Percentiles rank a stretch among this genome's conserved stretches.
phyloP scores from a whole-genome alignment of 2,888 invertebrate species.

The Volucella zonaria region DNA sequence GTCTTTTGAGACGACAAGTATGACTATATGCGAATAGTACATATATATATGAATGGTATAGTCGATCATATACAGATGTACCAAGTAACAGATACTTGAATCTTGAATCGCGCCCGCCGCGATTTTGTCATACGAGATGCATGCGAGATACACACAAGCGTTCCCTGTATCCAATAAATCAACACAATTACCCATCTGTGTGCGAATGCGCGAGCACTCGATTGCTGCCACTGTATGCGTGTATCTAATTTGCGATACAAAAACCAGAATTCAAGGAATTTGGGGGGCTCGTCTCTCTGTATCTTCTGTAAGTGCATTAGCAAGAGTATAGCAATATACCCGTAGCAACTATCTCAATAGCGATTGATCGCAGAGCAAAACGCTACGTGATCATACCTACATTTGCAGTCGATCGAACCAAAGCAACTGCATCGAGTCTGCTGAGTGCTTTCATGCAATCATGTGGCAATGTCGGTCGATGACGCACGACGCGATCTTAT shows the following conservation, averaged over 20 bases:
- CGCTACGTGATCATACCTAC: conserved; percentile 64
- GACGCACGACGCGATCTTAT: conserved; percentile 61
- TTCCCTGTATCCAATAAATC: conserved; percentile 35
- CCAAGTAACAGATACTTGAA: conserved; percentile 32
- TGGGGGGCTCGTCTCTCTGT: conserved; percentile 68
- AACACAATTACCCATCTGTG: neutral
- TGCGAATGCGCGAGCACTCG: neutral
- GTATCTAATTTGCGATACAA: conserved; percentile 62
- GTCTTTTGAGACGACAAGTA: conserved; percentile 27
- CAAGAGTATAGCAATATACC: neutral
- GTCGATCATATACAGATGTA: conserved; percentile 1
- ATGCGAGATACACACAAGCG: conserved; percentile 16
- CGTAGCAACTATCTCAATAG: neutral
- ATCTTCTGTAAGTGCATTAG: conserved; percentile 63
- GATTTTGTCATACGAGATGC: neutral
- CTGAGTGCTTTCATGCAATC: conserved; percentile 29
- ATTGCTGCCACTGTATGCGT: conserved; percentile 15
- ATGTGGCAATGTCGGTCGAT: conserved; percentile 70
- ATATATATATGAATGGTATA: neutral
- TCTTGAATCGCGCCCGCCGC: neutral
- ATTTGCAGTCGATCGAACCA: conserved; percentile 32
- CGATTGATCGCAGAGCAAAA: conserved; percentile 13
- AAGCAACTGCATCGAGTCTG: conserved; percentile 25
- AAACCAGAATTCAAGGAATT: conserved; percentile 73
- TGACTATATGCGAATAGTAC: neutral